These are phyloP conservation scores for Nomada hirtipes DNA, from an alignment of 2,888 invertebrate genomes.

Conservation along the genomic window DNA sequence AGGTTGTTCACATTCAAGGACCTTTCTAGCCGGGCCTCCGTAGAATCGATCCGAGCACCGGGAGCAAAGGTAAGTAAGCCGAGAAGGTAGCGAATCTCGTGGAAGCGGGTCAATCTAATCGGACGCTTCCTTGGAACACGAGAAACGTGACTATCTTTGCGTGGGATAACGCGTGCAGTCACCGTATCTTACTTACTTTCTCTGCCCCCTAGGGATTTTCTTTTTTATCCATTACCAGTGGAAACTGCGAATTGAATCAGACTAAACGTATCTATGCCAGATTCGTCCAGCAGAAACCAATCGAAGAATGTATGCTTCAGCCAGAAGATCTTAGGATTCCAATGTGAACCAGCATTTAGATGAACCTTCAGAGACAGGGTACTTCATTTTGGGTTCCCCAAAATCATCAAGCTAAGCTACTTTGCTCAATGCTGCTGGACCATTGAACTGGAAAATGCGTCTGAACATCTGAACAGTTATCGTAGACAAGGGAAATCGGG, in stretches of 20 bases:
- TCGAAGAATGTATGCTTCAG: too few species aligned
- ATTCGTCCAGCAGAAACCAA: too few species aligned
- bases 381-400: too few species aligned
- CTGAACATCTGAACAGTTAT: too few species aligned
- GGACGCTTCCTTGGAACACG: constrained; percentile 9
- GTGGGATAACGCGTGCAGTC: constrained; percentile 1
- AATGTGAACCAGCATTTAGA: too few species aligned
- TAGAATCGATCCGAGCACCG: constrained; percentile 32
- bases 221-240: background rate
- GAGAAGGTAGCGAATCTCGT: constrained; percentile 21
- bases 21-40: constrained; percentile 41
- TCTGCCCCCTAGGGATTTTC: background rate
- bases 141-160: constrained; percentile 20
- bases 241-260: background rate
- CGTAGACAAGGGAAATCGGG: too few species aligned
- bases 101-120: constrained; percentile 49
- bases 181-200: constrained; percentile 17
- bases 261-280: too few species aligned
- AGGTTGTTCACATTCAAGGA: constrained; percentile 60
- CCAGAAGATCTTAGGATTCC: too few species aligned
- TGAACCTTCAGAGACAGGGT: too few species aligned
- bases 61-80: constrained; percentile 56
- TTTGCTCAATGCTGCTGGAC: too few species aligned
- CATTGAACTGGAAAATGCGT: too few species aligned
- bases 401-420: too few species aligned